Evolutionary conservation across 2,888 invertebrate species (phyloP), one percentile per base, ranked within the genome.

Genomic region (Cataglyphis livida): DNA sequence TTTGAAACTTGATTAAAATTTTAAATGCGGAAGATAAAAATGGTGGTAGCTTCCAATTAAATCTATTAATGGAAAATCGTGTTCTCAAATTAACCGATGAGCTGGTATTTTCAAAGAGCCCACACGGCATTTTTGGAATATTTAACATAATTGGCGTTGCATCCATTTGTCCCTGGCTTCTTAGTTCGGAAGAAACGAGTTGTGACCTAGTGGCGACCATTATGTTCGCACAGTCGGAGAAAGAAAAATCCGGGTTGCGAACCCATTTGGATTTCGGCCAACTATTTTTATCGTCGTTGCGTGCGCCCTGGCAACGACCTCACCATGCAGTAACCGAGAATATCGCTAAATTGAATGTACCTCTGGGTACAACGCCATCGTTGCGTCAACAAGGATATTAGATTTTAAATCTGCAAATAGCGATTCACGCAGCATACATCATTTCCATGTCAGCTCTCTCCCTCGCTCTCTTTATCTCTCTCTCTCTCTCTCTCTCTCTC

Each of bases 281-380:
- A 87, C 84, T 89, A 87, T 90, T 90, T 90, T 90, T 90, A 89
- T 90, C 87, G 82, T 18, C 75, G 81, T 87, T 85, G 89, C 87
- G 90, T 89, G 83, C 78, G 68, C 83, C 83, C 51, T 51, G 81
- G 82, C 89, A 54, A 81, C 74, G 48, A 68, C 78, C 84, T 74
- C 76, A 10, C 81, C 51, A 66, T 84, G 82, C 84, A 75, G 83
- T 83, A 81, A 85, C 84, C 83, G 85, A 64, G 81, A 83, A 83
- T 90, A 86, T 84, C 82, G 85, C 84, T 85, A 89, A 89, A 89
- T 89, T 90, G 86, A 90, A 89, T 87, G 75, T 84, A 86, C 82
- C 85, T 74, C 41, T 57, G 75, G 70, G 65, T 44, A 32, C 57
- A 59, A 71, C 73, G 32, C 68, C 70, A 62, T 84, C 70, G 81